Percentiles rank a stretch among this genome's conserved stretches.
Conservation (phyloP, 2,797 vertebrate genomes). For the Onychomys torridus region DNA sequence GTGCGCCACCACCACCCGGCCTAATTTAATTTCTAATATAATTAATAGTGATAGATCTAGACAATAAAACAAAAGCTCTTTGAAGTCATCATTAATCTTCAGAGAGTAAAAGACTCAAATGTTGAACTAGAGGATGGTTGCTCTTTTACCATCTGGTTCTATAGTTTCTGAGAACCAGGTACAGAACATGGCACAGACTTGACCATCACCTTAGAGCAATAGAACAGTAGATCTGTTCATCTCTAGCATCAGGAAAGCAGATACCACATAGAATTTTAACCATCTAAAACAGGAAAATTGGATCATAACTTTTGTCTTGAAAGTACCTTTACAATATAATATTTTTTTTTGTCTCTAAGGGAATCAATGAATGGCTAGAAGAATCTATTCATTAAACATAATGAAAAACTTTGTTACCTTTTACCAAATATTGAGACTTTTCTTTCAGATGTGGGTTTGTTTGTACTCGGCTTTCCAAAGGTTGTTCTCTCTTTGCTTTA, state of each 20-base stretch:
- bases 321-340: background rate
- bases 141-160: background rate
- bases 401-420: slow-evolving; percentile 86
- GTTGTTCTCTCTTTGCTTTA: slow-evolving; percentile 90
- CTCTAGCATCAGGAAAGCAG: slow-evolving; percentile 2
- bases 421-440: slow-evolving; percentile 94
- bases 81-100: background rate
- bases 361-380: background rate
- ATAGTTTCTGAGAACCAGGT: background rate
- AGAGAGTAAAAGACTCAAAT: slow-evolving; percentile 20
- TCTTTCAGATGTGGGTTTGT: slow-evolving; percentile 92
- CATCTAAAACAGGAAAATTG: slow-evolving; percentile 39
- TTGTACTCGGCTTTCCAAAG: slow-evolving; percentile 93
- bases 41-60: background rate
- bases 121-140: background rate
- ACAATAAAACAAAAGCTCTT: slow-evolving; percentile 36
- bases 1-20: too few species aligned
- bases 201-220: background rate
- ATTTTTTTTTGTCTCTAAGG: background rate
- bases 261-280: background rate
- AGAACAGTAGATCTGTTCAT: background rate
- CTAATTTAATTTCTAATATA: slow-evolving; percentile 32
- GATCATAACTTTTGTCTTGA: slow-evolving; percentile 48
- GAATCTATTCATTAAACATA: slow-evolving; percentile 47
- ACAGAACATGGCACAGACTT: background rate